Evolutionary conservation across 1,140 invertebrate species (phyloP).

Genomic region (Tetraneura akinire): DNA sequence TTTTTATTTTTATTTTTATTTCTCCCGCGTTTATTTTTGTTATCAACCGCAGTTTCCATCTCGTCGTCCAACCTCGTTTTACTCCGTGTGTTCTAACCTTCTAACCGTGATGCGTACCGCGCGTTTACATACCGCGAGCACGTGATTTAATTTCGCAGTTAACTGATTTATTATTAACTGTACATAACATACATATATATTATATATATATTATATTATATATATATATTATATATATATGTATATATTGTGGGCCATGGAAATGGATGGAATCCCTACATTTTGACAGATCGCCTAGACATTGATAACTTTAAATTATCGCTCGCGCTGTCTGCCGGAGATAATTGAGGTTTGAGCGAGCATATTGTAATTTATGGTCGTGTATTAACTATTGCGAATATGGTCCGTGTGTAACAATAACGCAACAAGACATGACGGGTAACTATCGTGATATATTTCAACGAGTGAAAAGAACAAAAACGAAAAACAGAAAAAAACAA

Average conservation of each 20-base stretch:
- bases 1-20: not conserved
- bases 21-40: too few species aligned
- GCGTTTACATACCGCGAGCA: slow-evolving; percentile 27
- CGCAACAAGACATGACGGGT: too few species aligned
- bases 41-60: too few species aligned
- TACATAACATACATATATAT: too few species aligned
- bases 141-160: slow-evolving; percentile 20
- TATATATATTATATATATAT: too few species aligned
- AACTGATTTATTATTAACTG: slow-evolving; percentile 31
- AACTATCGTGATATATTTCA: too few species aligned
- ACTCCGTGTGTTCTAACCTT: too few species aligned
- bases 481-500: too few species aligned
- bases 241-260: not conserved
- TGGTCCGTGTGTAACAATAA: too few species aligned
- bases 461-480: too few species aligned
- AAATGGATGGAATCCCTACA: slow-evolving; percentile 27
- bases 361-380: not conserved
- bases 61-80: too few species aligned
- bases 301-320: slow-evolving; percentile 31
- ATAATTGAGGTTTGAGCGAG: slow-evolving; percentile 4
- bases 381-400: not conserved
- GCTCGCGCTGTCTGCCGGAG: not conserved
- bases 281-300: slow-evolving; percentile 15
- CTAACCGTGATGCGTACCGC: not conserved
- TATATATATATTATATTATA: too few species aligned